Evolutionary conservation across 2,888 invertebrate genomes (phyloP).

Genomic region (Alentia gelatinosa): DNA sequence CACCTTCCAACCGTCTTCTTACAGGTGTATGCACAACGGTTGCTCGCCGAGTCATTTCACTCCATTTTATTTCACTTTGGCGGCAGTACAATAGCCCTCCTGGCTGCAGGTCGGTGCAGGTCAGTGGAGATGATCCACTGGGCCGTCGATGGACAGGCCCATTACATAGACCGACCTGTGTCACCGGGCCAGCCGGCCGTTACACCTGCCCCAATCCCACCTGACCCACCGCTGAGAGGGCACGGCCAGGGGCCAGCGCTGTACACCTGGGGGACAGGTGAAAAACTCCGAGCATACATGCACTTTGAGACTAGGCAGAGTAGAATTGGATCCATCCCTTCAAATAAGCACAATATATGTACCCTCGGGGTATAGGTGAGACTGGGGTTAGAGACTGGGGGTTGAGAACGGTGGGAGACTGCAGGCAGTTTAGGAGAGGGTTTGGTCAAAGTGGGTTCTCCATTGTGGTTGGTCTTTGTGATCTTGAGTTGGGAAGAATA

Average conservation of each 20-base stretch:
- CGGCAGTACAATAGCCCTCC: background rate
- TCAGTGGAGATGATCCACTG: constrained; percentile 17
- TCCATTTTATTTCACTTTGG: constrained; percentile 43
- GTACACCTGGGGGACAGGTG: background rate
- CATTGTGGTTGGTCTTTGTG: background rate
- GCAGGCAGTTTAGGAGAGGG: background rate
- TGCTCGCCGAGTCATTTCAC: constrained; percentile 6
- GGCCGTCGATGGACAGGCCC: background rate
- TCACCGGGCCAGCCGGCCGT: background rate
- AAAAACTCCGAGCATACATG: background rate
- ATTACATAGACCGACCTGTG: background rate
- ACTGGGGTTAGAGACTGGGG: background rate
- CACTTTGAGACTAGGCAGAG: background rate
- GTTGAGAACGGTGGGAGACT: too few species aligned
- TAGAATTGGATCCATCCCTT: background rate
- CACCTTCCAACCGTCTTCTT: constrained; percentile 1
- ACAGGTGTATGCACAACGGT: constrained; percentile 22
- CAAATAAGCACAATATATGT: background rate
- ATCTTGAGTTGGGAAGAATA: background rate
- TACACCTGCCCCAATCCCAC: constrained; percentile 25
- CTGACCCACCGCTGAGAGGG: background rate
- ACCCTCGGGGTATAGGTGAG: background rate
- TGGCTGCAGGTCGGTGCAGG: background rate
- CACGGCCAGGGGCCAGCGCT: background rate
- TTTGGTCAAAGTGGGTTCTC: background rate